Evolutionary conservation across 2,113 vertebrate species (phyloP).

Genomic region (Empidonax traillii): DNA sequence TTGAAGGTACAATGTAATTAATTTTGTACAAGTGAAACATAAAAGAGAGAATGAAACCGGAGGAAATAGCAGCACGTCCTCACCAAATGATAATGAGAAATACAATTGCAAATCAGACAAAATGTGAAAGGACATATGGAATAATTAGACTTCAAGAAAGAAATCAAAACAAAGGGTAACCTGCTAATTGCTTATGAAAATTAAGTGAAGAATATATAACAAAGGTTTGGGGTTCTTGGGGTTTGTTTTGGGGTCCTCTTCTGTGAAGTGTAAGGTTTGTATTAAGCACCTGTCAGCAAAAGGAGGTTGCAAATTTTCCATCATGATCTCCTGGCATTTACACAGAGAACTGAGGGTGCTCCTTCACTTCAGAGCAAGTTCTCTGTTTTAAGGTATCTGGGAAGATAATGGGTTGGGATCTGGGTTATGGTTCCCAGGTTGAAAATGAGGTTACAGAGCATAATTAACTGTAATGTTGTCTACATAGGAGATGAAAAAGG

Average conservation of each 20-base stretch:
- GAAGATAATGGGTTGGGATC: background rate
- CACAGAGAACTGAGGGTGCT: background rate
- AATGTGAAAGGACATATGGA: slow-evolving; percentile 62
- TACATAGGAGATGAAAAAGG: background rate
- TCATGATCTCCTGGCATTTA: background rate
- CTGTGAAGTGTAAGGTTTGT: too few relatives aligned
- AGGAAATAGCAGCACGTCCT: slow-evolving; percentile 62
- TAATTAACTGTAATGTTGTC: background rate
- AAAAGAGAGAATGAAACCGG: slow-evolving; percentile 67
- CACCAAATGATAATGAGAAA: slow-evolving; percentile 71
- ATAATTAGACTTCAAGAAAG: slow-evolving; percentile 60
- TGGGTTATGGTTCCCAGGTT: background rate
- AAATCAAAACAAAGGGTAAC: slow-evolving; percentile 45
- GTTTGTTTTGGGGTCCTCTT: background rate
- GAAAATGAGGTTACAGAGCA: background rate
- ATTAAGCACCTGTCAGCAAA: background rate
- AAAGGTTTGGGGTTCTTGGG: background rate
- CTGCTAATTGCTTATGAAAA: slow-evolving; percentile 37
- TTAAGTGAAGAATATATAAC: background rate
- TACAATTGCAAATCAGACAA: slow-evolving; percentile 65
- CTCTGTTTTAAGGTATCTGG: background rate
- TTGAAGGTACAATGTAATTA: slow-evolving; percentile 82
- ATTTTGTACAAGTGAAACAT: slow-evolving; percentile 79
- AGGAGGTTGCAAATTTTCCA: background rate
- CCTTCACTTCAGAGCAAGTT: background rate